Conservation (phyloP, 1,140 invertebrate species). For the Paralvinella palmiformis region DNA sequence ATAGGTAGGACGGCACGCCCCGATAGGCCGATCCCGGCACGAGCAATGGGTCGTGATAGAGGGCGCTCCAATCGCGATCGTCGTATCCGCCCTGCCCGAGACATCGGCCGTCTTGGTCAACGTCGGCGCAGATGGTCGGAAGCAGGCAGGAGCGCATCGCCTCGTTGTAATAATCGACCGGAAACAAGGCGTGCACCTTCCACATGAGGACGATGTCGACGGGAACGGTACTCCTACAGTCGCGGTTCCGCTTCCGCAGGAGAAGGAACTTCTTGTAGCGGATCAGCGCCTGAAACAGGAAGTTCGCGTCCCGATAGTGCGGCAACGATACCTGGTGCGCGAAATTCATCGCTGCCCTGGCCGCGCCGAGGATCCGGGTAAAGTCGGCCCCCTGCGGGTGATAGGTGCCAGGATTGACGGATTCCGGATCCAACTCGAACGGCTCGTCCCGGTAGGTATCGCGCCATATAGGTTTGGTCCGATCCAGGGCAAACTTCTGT, state of each 20-base stretch:
- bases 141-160: neutral
- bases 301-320: constrained; percentile 17
- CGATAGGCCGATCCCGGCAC: constrained; percentile 7
- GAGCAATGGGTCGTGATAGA: constrained; percentile 9
- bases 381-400: neutral
- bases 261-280: constrained; percentile 18
- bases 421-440: constrained; percentile 12
- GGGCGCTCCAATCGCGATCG: constrained; percentile 1
- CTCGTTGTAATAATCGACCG: constrained; percentile 14
- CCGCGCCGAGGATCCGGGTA: neutral
- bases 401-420: neutral
- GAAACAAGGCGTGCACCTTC: constrained; percentile 15
- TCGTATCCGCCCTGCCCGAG: no score
- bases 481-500: neutral
- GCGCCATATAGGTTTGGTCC: constrained; percentile 8
- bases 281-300: constrained; percentile 9
- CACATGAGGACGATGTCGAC: constrained; percentile 18
- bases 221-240: constrained; percentile 3
- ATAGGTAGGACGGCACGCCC: neutral
- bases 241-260: neutral
- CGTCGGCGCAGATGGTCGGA: neutral
- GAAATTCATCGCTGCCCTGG: constrained; percentile 7
- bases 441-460: constrained; percentile 14
- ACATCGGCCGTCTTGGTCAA: neutral
- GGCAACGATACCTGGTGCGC: constrained; percentile 13